A percentile compares a stretch with the other conserved stretches of the same genome.
phyloP scores from a whole-genome alignment of 2,797 vertebrate species.

The Trachurus trachurus region DNA sequence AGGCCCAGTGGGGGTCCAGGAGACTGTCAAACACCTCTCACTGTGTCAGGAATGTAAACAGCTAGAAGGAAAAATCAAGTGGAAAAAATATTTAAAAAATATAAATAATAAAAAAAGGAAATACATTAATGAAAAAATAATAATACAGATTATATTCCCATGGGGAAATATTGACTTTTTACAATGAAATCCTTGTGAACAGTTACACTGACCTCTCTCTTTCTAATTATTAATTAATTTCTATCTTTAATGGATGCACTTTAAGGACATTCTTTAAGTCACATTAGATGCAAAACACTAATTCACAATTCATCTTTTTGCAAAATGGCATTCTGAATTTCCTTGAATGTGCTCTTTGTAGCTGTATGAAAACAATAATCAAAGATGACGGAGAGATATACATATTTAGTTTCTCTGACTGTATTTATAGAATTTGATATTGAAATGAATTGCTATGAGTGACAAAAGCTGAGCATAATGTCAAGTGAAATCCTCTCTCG shows the following conservation, averaged over 20 bases:
- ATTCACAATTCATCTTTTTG: neutral
- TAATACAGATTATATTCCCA: neutral
- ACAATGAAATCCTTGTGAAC: neutral
- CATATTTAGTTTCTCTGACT: neutral
- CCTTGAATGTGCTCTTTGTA: neutral
- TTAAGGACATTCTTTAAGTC: neutral
- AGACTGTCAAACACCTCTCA: constrained; percentile 7
- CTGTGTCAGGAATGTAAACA: neutral
- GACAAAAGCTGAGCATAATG: neutral
- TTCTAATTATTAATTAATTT: neutral
- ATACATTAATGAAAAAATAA: too few relatives aligned
- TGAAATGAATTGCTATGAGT: neutral
- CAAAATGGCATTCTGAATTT: neutral
- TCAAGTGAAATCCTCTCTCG: neutral
- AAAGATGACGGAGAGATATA: neutral
- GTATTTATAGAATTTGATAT: neutral
- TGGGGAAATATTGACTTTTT: neutral
- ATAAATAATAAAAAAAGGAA: neutral
- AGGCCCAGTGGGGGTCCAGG: neutral
- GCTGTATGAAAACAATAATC: neutral
- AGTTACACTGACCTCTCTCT: neutral
- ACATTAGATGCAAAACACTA: neutral
- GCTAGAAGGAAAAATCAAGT: neutral
- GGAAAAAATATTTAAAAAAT: neutral
- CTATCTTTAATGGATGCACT: neutral